phyloP scores from a whole-genome alignment of 2,797 vertebrate species.

The Oreortyx pictus region DNA sequence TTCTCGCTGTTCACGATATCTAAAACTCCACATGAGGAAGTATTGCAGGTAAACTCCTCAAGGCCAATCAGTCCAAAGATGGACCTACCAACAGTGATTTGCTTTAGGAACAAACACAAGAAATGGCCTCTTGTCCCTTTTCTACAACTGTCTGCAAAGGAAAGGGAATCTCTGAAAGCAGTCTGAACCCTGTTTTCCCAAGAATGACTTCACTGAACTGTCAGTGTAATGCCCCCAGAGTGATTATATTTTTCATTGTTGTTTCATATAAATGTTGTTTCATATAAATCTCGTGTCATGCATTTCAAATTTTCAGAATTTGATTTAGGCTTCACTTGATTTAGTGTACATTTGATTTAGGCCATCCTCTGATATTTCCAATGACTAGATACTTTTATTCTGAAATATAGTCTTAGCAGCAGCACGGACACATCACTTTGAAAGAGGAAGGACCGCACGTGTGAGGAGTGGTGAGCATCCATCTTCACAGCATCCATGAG shows the following conservation, averaged over 20 bases:
- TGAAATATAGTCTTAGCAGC: background rate
- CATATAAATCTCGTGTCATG: slow-evolving; percentile 17
- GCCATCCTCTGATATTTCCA: background rate
- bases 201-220: background rate
- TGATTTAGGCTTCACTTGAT: background rate
- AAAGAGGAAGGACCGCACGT: background rate
- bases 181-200: background rate
- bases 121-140: background rate
- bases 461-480: background rate
- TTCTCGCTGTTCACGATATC: slow-evolving; percentile 42
- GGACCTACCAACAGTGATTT: slow-evolving; percentile 56
- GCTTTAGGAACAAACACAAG: slow-evolving; percentile 49
- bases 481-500: background rate
- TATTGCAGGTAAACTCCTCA: slow-evolving; percentile 42
- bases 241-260: slow-evolving; percentile 10
- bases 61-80: slow-evolving; percentile 27
- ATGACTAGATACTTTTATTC: background rate
- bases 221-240: slow-evolving; percentile 8
- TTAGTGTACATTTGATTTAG: no score
- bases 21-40: slow-evolving; percentile 47
- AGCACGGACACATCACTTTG: background rate
- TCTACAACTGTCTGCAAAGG: slow-evolving; percentile 15
- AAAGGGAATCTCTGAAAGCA: slow-evolving; percentile 5
- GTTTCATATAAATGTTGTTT: slow-evolving; percentile 51
- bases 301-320: slow-evolving; percentile 8